These are phyloP conservation scores for Stichodactyla mertensii DNA, from an alignment of 64 coral and sea anemone genomes.

Conservation along the genomic window DNA sequence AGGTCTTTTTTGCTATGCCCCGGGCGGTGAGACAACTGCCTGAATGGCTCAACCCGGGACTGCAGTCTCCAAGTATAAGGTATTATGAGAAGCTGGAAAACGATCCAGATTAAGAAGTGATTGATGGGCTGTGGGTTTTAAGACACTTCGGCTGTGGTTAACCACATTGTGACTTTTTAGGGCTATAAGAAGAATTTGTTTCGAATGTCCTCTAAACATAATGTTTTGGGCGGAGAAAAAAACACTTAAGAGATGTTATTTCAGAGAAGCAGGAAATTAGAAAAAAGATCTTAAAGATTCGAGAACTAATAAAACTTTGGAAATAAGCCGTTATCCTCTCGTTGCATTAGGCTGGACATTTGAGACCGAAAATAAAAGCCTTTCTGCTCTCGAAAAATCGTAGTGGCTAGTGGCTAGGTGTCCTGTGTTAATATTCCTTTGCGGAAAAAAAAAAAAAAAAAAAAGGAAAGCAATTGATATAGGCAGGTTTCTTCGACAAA, in stretches of 20 bases:
- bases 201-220: conserved; percentile 7
- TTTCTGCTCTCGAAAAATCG: not conserved
- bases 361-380: not conserved
- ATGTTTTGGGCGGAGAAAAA: conserved; percentile 15
- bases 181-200: conserved; percentile 20
- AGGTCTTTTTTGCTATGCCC: not conserved
- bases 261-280: conserved; percentile 17
- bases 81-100: conserved; percentile 6
- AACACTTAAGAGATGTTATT: conserved; percentile 9
- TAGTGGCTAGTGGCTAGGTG: not conserved
- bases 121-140: conserved; percentile 7
- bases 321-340: conserved; percentile 15
- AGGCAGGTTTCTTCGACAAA: not conserved
- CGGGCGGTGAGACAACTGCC: not conserved
- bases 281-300: conserved; percentile 8
- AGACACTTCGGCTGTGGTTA: conserved; percentile 7
- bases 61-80: not conserved
- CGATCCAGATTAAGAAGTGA: conserved; percentile 8
- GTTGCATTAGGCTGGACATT: conserved; percentile 5
- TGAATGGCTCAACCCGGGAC: not conserved
- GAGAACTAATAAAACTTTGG: conserved; percentile 12
- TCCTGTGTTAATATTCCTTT: not conserved
- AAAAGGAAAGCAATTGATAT: not conserved
- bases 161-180: not conserved
- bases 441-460: not conserved